Evolutionary conservation across 2,797 vertebrate species (phyloP).

Genomic region (Botia kubotai): DNA sequence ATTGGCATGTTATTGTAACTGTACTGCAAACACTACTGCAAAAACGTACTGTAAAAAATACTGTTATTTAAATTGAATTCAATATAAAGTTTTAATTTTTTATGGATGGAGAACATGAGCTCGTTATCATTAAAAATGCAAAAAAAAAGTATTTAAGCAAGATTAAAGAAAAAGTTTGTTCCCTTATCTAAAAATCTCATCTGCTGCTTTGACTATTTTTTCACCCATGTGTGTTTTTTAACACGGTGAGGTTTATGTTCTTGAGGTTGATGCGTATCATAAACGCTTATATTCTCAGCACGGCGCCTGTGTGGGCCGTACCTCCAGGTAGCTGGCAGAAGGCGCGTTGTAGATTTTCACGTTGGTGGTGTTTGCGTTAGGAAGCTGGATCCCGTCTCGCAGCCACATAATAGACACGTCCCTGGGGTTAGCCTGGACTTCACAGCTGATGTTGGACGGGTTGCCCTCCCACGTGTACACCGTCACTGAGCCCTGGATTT

Average conservation of each 20-base stretch:
- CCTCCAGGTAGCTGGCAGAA: constrained; percentile 90
- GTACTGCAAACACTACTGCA: too few relatives aligned
- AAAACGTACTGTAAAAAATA: too few relatives aligned
- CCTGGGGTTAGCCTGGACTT: constrained; percentile 91
- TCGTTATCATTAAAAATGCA: too few relatives aligned
- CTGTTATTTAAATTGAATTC: too few relatives aligned
- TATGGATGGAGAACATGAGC: too few relatives aligned
- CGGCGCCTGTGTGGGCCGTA: constrained; percentile 61
- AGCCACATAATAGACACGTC: constrained; percentile 91
- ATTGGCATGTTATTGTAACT: too few relatives aligned
- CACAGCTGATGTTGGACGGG: constrained; percentile 94
- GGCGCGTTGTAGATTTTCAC: constrained; percentile 90
- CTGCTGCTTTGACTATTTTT: too few relatives aligned
- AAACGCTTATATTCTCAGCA: constrained; percentile 72
- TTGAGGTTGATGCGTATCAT: constrained; percentile 61
- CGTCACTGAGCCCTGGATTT: constrained; percentile 89
- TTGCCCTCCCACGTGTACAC: constrained; percentile 98
- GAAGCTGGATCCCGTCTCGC: constrained; percentile 90
- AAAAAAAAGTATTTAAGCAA: too few relatives aligned
- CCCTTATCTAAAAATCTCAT: too few relatives aligned
- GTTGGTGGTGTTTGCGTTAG: constrained; percentile 92
- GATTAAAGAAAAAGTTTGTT: too few relatives aligned
- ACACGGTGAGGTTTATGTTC: background rate
- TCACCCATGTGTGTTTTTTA: background rate
- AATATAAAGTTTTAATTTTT: too few relatives aligned